Percentiles rank a stretch among this genome's conserved stretches.
These are phyloP conservation scores for Delichon dasypus DNA, from an alignment of 2,797 vertebrate species.

Conservation along the genomic window DNA sequence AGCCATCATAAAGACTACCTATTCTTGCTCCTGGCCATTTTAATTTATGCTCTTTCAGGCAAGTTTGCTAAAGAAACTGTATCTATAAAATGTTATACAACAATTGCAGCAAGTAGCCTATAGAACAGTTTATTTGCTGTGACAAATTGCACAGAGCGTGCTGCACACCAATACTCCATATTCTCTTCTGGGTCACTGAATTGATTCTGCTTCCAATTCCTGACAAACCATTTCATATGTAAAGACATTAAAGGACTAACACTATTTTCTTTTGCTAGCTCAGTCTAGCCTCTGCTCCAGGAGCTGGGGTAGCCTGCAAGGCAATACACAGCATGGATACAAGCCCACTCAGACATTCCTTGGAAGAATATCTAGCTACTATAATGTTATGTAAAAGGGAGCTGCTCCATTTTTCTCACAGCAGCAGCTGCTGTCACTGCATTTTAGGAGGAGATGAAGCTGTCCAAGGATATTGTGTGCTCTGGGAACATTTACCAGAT, in stretches of 20 bases:
- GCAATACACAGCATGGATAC: neutral
- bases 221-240: neutral
- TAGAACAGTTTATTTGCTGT: neutral
- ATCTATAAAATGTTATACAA: neutral
- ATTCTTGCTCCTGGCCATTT: neutral
- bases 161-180: neutral
- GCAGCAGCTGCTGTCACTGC: neutral
- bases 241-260: neutral
- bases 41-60: neutral
- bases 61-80: neutral
- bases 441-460: neutral
- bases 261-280: neutral
- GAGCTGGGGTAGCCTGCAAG: neutral
- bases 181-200: constrained; percentile 31
- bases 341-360: neutral
- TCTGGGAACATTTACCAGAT: neutral
- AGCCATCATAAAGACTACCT: neutral
- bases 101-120: neutral
- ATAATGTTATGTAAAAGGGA: neutral
- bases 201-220: constrained; percentile 27
- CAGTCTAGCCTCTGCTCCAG: neutral
- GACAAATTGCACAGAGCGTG: neutral
- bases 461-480: neutral
- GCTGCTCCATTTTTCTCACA: neutral
- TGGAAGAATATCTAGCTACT: neutral